Conservation (phyloP, 1,140 invertebrate species). For the Coptotermes formosanus region DNA sequence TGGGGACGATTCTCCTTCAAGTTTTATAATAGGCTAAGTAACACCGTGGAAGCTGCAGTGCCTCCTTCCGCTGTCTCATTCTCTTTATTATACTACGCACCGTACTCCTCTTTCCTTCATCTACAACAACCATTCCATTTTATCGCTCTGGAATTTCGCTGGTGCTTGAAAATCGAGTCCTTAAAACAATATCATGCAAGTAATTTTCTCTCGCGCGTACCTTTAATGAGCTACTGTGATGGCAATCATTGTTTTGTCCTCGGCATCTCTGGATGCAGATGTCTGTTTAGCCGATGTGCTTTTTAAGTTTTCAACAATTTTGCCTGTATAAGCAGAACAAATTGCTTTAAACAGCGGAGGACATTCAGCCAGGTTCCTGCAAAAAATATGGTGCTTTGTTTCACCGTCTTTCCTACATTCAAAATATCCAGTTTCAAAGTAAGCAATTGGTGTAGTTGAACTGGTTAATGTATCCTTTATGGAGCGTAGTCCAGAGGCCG, state of each 20-base stretch:
- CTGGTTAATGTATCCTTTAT: no score
- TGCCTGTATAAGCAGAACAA: not conserved
- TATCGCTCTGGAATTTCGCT: not conserved
- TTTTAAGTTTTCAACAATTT: not conserved
- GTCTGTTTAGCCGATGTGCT: not conserved
- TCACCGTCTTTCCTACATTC: no score
- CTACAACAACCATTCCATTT: not conserved
- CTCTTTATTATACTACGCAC: not conserved
- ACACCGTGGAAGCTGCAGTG: not conserved
- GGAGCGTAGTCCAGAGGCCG: no score
- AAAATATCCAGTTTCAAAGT: no score
- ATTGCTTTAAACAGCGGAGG: not conserved
- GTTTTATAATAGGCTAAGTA: conserved; percentile 19
- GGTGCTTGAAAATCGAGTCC: not conserved
- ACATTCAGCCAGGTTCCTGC: not conserved
- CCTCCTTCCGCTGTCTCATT: not conserved
- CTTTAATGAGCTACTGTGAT: not conserved
- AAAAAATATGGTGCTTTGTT: no score
- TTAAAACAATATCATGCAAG: not conserved
- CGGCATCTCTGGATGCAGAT: not conserved
- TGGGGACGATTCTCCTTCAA: conserved; percentile 1
- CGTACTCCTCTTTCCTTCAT: not conserved
- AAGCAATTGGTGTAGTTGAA: no score
- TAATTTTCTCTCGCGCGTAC: not conserved
- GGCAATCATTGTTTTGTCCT: not conserved